phyloP scores from a whole-genome alignment of 2,888 invertebrate species.

The Acrocyrtus sp. region DNA sequence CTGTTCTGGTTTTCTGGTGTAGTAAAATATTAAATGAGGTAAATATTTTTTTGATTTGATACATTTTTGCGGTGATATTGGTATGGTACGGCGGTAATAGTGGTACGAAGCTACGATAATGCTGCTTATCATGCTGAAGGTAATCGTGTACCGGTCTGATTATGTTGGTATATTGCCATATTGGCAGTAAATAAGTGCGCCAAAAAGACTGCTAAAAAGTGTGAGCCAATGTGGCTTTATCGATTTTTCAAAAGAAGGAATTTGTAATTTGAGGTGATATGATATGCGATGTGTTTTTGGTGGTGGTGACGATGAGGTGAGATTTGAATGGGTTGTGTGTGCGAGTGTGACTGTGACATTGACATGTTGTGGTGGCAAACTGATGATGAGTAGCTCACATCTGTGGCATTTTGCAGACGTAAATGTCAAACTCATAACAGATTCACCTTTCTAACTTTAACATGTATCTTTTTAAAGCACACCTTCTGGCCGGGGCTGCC shows the following conservation, averaged over 20 bases:
- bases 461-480: background rate
- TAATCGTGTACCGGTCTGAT: background rate
- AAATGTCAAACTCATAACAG: too few relatives aligned
- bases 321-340: too few relatives aligned
- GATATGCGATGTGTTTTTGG: too few relatives aligned
- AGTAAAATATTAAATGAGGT: background rate
- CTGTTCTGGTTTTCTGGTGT: background rate
- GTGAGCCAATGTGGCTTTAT: background rate
- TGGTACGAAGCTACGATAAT: too few relatives aligned
- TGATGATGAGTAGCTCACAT: background rate
- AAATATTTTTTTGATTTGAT: background rate
- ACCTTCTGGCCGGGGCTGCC: background rate
- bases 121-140: too few relatives aligned
- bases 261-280: background rate
- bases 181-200: too few relatives aligned
- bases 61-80: background rate
- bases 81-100: background rate
- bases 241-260: background rate
- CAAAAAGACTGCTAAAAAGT: background rate
- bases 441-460: background rate
- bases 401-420: background rate
- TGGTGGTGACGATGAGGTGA: background rate
- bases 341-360: background rate
- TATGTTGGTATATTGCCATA: too few relatives aligned
- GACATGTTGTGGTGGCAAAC: background rate